These are phyloP conservation scores for Ageneiosus marmoratus DNA, from an alignment of 2,113 vertebrate species.

Conservation along the genomic window DNA sequence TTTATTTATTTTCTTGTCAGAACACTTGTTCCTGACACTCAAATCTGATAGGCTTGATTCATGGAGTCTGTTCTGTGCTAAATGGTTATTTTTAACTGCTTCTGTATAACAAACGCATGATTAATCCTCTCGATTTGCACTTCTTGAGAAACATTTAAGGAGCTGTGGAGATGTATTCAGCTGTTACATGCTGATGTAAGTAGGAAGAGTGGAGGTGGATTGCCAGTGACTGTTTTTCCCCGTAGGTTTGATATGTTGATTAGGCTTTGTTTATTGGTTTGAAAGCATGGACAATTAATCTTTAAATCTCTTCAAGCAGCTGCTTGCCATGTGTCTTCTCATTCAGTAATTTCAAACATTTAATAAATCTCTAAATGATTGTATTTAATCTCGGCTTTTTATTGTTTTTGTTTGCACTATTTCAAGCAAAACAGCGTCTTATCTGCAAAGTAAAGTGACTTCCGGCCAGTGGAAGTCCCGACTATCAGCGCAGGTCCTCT, in stretches of 20 bases:
- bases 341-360: not conserved
- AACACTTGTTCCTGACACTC: not conserved
- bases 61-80: not conserved
- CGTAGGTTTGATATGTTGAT: slow-evolving; percentile 17
- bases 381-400: not conserved
- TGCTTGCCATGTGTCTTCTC: not conserved
- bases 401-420: slow-evolving; percentile 23
- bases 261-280: not conserved
- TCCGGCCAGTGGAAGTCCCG: slow-evolving; percentile 39
- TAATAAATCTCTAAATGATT: not conserved
- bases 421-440: slow-evolving; percentile 32
- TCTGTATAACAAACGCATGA: slow-evolving; percentile 2
- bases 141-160: slow-evolving; percentile 8
- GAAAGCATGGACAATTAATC: not conserved
- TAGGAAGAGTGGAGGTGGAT: slow-evolving; percentile 21
- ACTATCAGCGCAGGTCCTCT: slow-evolving; percentile 31
- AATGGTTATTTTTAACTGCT: slow-evolving; percentile 5
- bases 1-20: not conserved
- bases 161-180: slow-evolving; percentile 20
- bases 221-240: slow-evolving; percentile 13
- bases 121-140: slow-evolving; percentile 19
- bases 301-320: not conserved
- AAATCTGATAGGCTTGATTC: not conserved
- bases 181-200: slow-evolving; percentile 25
- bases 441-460: slow-evolving; percentile 40